Conservation (phyloP, 2,113 vertebrate genomes). For the Edolisoma coerulescens region DNA sequence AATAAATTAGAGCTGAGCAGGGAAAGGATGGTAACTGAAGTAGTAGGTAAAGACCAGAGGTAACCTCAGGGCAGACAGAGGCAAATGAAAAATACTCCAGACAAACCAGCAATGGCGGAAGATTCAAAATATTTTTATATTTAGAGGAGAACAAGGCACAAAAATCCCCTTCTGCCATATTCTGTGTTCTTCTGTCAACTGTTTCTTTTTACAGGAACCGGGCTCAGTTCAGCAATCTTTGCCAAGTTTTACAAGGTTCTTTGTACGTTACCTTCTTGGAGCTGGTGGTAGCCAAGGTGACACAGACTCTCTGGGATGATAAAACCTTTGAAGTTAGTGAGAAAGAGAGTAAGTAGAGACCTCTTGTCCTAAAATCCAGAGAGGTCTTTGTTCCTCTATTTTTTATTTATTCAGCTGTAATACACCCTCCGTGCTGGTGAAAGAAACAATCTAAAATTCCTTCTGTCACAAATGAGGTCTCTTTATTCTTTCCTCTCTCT, state of each 20-base stretch:
- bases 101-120: background rate
- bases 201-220: background rate
- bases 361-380: background rate
- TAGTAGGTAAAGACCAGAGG: background rate
- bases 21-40: background rate
- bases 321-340: background rate
- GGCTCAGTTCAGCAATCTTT: background rate
- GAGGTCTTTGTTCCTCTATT: background rate
- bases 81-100: background rate
- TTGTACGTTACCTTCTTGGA: fast-evolving
- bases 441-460: background rate
- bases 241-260: background rate
- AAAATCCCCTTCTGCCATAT: background rate
- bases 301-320: too few relatives aligned
- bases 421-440: background rate
- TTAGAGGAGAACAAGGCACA: background rate
- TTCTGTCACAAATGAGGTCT: background rate
- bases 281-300: background rate
- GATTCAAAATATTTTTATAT: background rate
- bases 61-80: background rate
- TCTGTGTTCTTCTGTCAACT: background rate
- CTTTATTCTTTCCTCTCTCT: background rate
- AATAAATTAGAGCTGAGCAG: background rate
- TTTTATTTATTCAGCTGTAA: background rate
- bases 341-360: background rate